Evolutionary conservation across 2,113 vertebrate species (phyloP).

Genomic region (Nansenia antarctica): DNA sequence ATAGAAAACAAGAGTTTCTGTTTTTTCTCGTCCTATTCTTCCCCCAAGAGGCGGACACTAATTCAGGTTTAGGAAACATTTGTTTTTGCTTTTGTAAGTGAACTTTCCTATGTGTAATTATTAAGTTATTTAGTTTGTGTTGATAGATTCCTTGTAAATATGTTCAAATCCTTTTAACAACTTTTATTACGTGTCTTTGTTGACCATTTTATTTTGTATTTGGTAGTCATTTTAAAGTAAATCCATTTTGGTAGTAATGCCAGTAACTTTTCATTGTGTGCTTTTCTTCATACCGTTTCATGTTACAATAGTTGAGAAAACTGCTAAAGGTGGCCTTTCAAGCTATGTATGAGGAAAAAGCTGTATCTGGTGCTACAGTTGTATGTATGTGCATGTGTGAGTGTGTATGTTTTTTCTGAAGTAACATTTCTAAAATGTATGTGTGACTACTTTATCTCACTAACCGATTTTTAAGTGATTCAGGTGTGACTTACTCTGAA

Average conservation of each 20-base stretch:
- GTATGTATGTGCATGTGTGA: not conserved
- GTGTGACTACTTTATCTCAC: not conserved
- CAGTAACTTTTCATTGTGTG: constrained; percentile 10
- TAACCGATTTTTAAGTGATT: constrained; percentile 2
- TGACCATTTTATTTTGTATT: not conserved
- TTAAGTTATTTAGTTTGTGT: constrained; percentile 26
- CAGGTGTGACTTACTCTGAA: not conserved
- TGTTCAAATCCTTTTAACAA: constrained; percentile 10
- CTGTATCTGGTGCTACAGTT: not conserved
- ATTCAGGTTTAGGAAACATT: constrained; percentile 16
- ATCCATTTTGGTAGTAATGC: not conserved
- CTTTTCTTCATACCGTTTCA: constrained; percentile 3
- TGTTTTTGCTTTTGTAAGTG: not conserved
- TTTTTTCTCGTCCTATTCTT: not conserved
- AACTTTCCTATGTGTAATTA: constrained; percentile 9
- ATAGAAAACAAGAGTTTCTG: not conserved
- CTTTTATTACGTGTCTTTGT: not conserved
- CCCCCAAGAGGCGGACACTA: not conserved
- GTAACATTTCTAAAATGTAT: not conserved
- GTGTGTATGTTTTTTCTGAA: not conserved
- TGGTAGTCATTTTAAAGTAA: not conserved
- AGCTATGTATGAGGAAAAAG: not conserved
- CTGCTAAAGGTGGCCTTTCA: constrained; percentile 4
- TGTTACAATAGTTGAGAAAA: constrained; percentile 2
- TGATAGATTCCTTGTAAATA: constrained; percentile 12